Evolutionary conservation across 1,140 invertebrate genomes (phyloP), one percentile per base, ranked within the genome.

Genomic region (Anoplophora glabripennis): DNA sequence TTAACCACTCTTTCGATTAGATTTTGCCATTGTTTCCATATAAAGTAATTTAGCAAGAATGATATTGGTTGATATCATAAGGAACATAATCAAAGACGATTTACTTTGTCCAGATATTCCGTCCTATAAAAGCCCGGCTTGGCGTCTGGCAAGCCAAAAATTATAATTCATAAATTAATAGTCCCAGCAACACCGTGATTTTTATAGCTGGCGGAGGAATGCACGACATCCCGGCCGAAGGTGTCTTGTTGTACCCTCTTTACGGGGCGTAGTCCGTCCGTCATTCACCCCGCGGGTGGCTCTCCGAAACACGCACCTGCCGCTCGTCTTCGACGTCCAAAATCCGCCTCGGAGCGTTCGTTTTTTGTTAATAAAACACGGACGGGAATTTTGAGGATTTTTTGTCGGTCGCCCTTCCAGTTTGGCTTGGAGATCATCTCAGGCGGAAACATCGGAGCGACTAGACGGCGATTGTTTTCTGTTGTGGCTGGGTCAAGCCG

Each of bases 261-360:
- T 56, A 61, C 42, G 59, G 59, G 59, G 59, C 59, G 59, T 61
- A 61, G 59, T 61, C 21, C 38, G 44, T 53, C 57, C 57, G 57
- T 59, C 57, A 59, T 59, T 59, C 51, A 61, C 59, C 59, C 59
- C 21, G 59, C 59, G 59, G 59, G 59, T 61, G 59, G 59, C 44
- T 61, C 59, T 56, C 59, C 51, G 41, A 57, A 61, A 61, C 57
- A 59, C 51, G 57, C 59, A 61, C 59, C 59, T 61, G 59, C 59
- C 49, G 48, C 55, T 40, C 55, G 37, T 57, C 44, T 45, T 59
- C 57, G 40, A 46, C 57, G 34, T 51, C 40, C 28, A 52, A 42
- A 52, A 38, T 52, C 34, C 40, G 49, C 49, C 48, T 28, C 42
- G 46, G 47, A 59, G 46, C 53, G 45, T 47, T 59, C 36, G 44